Evolutionary conservation across 1,140 invertebrate genomes (phyloP).

Genomic region (Zaprionus gabonicus): DNA sequence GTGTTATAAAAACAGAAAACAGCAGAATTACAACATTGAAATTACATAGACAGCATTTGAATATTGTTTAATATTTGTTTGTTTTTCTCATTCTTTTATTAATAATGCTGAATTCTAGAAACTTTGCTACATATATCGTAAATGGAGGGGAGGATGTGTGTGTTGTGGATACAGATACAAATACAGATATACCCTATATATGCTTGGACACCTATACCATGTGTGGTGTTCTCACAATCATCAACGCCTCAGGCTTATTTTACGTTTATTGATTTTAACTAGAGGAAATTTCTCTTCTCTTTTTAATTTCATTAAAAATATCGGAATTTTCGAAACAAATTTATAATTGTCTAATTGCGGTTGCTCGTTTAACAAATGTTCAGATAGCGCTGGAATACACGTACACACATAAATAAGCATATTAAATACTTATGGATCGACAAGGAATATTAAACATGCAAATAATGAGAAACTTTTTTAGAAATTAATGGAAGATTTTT

Average conservation of each 20-base stretch:
- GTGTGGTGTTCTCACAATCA: conserved; percentile 10
- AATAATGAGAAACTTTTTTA: conserved; percentile 55
- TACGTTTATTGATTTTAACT: conserved; percentile 54
- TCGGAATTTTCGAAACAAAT: conserved; percentile 49
- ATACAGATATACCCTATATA: conserved; percentile 1
- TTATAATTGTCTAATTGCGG: conserved; percentile 45
- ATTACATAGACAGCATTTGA: conserved; percentile 36
- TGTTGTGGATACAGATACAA: conserved; percentile 18
- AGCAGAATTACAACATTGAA: conserved; percentile 55
- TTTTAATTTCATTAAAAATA: conserved; percentile 62
- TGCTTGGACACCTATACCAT: conserved; percentile 17
- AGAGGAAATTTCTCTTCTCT: conserved; percentile 49
- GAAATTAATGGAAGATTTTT: conserved; percentile 76
- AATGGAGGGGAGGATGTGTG: conserved; percentile 13
- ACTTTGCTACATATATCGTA: conserved; percentile 37
- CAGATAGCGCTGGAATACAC: conserved; percentile 42
- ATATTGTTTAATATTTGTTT: conserved; percentile 8
- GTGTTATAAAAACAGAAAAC: conserved; percentile 55
- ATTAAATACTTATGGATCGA: conserved; percentile 44
- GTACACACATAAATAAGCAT: conserved; percentile 41
- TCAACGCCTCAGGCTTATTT: conserved; percentile 29
- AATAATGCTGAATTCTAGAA: conserved; percentile 19
- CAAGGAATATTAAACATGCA: conserved; percentile 45
- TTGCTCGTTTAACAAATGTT: conserved; percentile 67
- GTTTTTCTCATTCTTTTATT: conserved; percentile 43